Evolutionary conservation across 2,113 vertebrate species (phyloP).

Genomic region (Dromiciops gliroides): DNA sequence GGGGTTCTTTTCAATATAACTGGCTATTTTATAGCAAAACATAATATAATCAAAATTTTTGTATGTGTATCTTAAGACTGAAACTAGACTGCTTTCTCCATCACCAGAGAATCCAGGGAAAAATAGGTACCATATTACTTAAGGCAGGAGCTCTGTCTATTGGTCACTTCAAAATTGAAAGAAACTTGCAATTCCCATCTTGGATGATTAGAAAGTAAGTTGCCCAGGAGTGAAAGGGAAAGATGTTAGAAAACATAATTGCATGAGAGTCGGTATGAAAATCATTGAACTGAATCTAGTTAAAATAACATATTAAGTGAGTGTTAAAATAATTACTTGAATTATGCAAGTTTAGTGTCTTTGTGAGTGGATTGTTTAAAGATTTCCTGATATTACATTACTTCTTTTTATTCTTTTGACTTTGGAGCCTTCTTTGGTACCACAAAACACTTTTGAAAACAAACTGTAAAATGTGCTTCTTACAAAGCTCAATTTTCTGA

Average conservation of each 20-base stretch:
- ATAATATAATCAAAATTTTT: slow-evolving; percentile 62
- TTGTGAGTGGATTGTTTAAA: background rate
- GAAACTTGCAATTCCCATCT: background rate
- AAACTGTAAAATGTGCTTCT: background rate
- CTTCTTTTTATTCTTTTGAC: background rate
- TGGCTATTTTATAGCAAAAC: slow-evolving; percentile 55
- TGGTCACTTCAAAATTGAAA: slow-evolving; percentile 39
- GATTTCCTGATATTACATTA: background rate
- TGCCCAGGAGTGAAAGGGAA: background rate
- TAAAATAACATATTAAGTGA: background rate
- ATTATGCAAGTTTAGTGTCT: background rate
- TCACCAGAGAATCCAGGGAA: slow-evolving; percentile 36
- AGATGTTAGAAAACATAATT: background rate
- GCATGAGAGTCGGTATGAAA: background rate
- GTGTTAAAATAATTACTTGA: background rate
- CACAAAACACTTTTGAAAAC: background rate
- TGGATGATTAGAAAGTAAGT: background rate
- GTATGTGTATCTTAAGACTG: slow-evolving; percentile 20
- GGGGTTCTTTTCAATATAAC: slow-evolving; percentile 47
- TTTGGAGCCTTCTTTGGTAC: background rate
- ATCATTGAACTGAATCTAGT: background rate
- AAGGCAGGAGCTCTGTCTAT: slow-evolving; percentile 77
- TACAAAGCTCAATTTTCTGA: background rate
- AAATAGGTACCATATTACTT: slow-evolving; percentile 13
- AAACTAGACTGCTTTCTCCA: slow-evolving; percentile 49